These are phyloP conservation scores for Crocidura indochinensis DNA, from an alignment of 2,797 vertebrate genomes.

Conservation along the genomic window DNA sequence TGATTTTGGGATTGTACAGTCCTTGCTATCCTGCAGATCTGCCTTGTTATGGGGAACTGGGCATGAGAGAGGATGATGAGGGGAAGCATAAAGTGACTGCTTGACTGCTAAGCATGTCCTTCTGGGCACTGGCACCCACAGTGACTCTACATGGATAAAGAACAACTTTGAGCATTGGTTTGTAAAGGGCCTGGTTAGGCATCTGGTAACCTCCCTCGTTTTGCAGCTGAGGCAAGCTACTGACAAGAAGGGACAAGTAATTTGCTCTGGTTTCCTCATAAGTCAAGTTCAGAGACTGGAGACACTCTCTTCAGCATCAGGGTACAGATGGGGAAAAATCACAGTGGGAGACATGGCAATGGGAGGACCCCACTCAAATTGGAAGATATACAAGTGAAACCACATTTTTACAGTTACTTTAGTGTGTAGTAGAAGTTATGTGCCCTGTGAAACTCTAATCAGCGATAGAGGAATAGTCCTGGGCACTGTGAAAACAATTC, in stretches of 20 bases:
- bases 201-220: background rate
- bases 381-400: no score
- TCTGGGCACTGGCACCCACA: background rate
- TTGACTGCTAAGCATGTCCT: no score
- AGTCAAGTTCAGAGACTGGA: background rate
- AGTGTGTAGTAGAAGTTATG: background rate
- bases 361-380: background rate
- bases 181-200: background rate
- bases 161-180: background rate
- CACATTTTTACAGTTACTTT: background rate
- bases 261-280: background rate
- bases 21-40: background rate
- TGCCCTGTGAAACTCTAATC: background rate
- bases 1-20: background rate
- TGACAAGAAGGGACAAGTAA: background rate
- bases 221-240: background rate
- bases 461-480: background rate
- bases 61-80: rapidly evolving
- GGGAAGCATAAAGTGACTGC: background rate
- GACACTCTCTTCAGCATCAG: background rate
- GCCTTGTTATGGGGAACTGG: background rate
- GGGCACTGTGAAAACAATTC: no score
- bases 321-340: background rate
- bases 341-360: rapidly evolving
- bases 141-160: background rate